Evolutionary conservation across 2,888 invertebrate genomes (phyloP).

Genomic region (Catocala nupta): DNA sequence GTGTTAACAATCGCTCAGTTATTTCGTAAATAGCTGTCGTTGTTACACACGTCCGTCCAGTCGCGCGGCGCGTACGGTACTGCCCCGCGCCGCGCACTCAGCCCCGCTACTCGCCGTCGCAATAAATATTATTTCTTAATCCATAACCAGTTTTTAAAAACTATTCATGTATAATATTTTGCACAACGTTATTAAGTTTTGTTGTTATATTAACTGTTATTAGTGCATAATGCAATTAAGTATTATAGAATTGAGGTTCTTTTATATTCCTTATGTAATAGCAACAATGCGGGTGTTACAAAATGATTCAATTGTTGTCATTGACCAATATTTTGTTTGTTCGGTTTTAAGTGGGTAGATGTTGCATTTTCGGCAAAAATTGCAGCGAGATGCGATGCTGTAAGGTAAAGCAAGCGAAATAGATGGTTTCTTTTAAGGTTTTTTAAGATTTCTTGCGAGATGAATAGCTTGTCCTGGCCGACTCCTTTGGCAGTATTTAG

Average conservation of each 20-base stretch:
- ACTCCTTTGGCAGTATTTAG: constrained; percentile 5
- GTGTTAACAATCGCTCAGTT: constrained; percentile 73
- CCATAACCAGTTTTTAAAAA: constrained; percentile 65
- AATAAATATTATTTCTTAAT: constrained; percentile 70
- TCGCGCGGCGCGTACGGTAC: constrained; percentile 64
- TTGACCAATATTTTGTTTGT: constrained; percentile 41
- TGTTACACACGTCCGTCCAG: constrained; percentile 64
- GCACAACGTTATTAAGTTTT: constrained; percentile 52
- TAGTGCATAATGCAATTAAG: constrained; percentile 37
- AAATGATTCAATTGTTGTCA: constrained; percentile 28
- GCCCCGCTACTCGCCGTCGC: constrained; percentile 38
- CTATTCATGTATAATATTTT: constrained; percentile 49
- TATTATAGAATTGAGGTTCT: constrained; percentile 17
- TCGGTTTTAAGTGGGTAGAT: constrained; percentile 13
- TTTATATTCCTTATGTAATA: constrained; percentile 32
- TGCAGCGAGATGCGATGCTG: constrained; percentile 6
- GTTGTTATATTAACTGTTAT: constrained; percentile 41
- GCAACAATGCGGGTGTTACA: constrained; percentile 30
- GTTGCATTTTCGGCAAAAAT: constrained; percentile 10
- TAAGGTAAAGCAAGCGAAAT: background rate
- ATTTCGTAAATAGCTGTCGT: constrained; percentile 70
- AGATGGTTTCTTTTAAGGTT: constrained; percentile 1
- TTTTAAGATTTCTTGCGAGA: constrained; percentile 6
- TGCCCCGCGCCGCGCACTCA: constrained; percentile 52
- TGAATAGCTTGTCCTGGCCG: background rate